Base-by-base conservation (phyloP, 2,888 invertebrate genomes). In the Lepas anatifera region DNA sequence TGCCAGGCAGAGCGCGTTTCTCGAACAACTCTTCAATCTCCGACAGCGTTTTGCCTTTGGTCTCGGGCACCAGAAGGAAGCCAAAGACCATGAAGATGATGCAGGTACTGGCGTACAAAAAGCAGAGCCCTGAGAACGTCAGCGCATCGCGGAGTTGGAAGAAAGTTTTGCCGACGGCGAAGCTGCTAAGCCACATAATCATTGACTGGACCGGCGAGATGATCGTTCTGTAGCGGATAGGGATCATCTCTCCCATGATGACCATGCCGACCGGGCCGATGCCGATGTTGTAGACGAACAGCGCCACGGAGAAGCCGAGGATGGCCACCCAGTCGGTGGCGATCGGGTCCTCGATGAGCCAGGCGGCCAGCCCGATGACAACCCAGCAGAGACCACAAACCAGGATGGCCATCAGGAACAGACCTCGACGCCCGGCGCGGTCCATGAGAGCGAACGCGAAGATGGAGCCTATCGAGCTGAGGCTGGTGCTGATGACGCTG, bases 241-340 rank as follows among this genome's bases (percentile, higher is more conserved):
- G 66, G 39, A 66, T 66, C 66, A 66, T 41, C 66, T 66, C 66
- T 1, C 66, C 66, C 66, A 66, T 66, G 66, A 66, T 66, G 25
- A 37, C 37, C 66, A 66, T 66, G 66, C 66, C 66, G 39, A 66
- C 66, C 37, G 66, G 66, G 27, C 66, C 66, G 39, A 66, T 66
- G 39, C 66, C 66, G 66, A 66, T 39, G 39, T 66, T 66, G 66
- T 66, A 66, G 25, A 66, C 66, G 39, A 66, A 66, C 37, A 66
- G 66, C 66, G 66, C 39, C 66, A 66, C 66, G 7, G 39, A 39
- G 66, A 66, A 66, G 16, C 66, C 37, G 25, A 39, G 27, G 37
- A 66, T 66, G 39, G 66, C 66, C 66, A 66, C 66, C 66, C 66
- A 66, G 66, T 66, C 66, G 39, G 39, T 66, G 37, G 39, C 66